Percentiles rank a stretch among this genome's conserved stretches.
phyloP scores from a whole-genome alignment of 2,113 vertebrate genomes.

The Mormyrus iriodes region DNA sequence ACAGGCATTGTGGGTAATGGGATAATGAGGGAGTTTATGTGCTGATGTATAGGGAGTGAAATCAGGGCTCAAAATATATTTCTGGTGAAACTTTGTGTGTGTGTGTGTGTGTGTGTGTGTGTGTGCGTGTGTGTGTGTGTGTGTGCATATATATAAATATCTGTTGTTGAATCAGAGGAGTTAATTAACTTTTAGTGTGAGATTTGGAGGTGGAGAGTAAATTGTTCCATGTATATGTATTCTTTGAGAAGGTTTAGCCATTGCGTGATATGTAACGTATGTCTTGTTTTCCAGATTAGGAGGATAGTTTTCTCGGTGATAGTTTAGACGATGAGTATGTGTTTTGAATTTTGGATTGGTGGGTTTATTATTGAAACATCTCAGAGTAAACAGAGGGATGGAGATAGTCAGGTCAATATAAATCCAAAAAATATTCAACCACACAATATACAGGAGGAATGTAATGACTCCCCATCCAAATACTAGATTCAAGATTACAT shows the following conservation, averaged over 20 bases:
- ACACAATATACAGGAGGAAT: background rate
- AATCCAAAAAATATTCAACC: background rate
- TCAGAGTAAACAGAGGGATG: background rate
- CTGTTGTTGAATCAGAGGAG: background rate
- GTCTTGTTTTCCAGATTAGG: background rate
- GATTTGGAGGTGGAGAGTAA: background rate
- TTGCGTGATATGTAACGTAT: background rate
- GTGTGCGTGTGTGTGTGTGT: background rate
- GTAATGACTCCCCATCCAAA: background rate
- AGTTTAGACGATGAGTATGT: background rate
- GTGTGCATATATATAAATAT: background rate
- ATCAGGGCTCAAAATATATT: background rate
- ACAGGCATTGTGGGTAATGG: background rate
- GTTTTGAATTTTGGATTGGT: background rate
- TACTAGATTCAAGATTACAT: background rate
- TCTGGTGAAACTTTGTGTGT: background rate
- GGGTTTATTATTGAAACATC: background rate
- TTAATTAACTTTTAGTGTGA: background rate
- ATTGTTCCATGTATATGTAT: background rate
- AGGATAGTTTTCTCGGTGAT: background rate
- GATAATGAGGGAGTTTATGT: background rate
- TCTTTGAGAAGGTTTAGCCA: background rate
- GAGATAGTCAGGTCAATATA: background rate
- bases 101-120: too few species aligned
- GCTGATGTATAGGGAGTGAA: background rate